These are phyloP conservation scores for Champsocephalus gunnari DNA, from an alignment of 2,797 vertebrate genomes.

Conservation along the genomic window DNA sequence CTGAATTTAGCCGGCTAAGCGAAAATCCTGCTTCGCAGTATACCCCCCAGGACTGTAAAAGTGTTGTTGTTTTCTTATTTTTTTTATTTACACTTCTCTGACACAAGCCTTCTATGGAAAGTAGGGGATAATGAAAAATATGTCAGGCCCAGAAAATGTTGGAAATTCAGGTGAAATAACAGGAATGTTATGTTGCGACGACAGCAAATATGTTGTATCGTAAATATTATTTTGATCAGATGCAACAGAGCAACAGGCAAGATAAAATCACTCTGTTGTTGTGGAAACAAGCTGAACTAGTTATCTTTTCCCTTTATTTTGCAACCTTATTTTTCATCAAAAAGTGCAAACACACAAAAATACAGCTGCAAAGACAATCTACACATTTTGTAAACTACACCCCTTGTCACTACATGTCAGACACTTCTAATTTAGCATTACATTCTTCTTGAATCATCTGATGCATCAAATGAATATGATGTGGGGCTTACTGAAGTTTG, in stretches of 20 bases:
- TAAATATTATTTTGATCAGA: not conserved
- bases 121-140: not conserved
- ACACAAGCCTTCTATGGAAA: not conserved
- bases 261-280: not conserved
- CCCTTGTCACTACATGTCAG: not conserved
- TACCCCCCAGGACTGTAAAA: not conserved
- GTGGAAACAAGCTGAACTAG: constrained; percentile 16
- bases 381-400: not conserved
- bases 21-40: too few species aligned
- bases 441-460: not conserved
- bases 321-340: constrained; percentile 1
- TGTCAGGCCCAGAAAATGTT: not conserved
- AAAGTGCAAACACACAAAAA: not conserved
- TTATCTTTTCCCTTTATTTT: not conserved
- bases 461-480: not conserved
- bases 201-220: not conserved
- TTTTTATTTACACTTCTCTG: not conserved
- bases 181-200: not conserved
- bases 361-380: not conserved
- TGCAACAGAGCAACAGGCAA: constrained; percentile 3
- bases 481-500: not conserved
- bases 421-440: constrained; percentile 4
- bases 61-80: not conserved
- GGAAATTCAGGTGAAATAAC: not conserved
- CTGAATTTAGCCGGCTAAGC: too few species aligned